Conservation (phyloP, 2,888 invertebrate species). For the Leucophora obtusa region DNA sequence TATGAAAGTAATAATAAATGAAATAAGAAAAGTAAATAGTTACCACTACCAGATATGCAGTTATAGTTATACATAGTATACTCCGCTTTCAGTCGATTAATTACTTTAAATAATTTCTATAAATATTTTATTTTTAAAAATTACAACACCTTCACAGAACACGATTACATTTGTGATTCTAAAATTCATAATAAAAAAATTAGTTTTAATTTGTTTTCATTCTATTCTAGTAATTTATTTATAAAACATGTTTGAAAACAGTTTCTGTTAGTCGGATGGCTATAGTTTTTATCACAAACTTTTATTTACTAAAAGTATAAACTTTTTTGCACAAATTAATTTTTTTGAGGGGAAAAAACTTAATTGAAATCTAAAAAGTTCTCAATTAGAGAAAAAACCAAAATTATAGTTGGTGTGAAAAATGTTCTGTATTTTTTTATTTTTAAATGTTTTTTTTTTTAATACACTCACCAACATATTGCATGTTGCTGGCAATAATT, state of each 20-base stretch:
- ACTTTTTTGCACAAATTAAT: slow-evolving; percentile 34
- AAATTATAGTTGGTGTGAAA: slow-evolving; percentile 55
- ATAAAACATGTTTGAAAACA: neutral
- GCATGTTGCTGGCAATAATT: slow-evolving; percentile 46
- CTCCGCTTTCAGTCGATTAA: no score
- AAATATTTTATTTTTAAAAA: neutral
- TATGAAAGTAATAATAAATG: no score
- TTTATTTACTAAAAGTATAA: neutral
- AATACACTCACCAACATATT: slow-evolving; percentile 42
- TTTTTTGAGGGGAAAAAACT: slow-evolving; percentile 5
- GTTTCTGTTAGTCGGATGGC: neutral
- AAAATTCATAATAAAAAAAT: slow-evolving; percentile 31
- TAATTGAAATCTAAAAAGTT: slow-evolving; percentile 60
- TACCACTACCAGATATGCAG: no score
- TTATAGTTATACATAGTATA: no score
- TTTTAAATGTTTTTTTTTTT: slow-evolving; percentile 1
- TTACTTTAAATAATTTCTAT: no score
- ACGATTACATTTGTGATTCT: neutral
- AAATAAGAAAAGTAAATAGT: no score
- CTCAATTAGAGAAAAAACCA: slow-evolving; percentile 49
- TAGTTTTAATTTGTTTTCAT: slow-evolving; percentile 25
- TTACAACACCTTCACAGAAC: neutral
- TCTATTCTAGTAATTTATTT: neutral
- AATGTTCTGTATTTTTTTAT: slow-evolving; percentile 15
- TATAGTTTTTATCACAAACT: neutral